Percentiles rank a stretch among this genome's conserved stretches.
These are phyloP conservation scores for Morpho achilles DNA, from an alignment of 2,888 invertebrate species.

Conservation along the genomic window DNA sequence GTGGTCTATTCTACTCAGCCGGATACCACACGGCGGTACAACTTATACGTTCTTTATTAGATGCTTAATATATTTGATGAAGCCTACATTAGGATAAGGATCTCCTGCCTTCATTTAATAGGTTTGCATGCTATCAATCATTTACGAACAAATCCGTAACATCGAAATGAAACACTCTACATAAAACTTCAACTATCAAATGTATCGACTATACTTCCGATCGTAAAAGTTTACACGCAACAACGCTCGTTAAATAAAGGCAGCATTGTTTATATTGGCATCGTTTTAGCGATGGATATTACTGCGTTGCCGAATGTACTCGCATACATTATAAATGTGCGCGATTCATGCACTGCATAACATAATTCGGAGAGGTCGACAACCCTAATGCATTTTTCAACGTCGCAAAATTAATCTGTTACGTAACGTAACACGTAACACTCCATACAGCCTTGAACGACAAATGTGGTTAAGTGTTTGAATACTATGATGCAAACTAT, in stretches of 20 bases:
- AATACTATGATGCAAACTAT: conserved; percentile 7
- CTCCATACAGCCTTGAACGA: conserved; percentile 54
- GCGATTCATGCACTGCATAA: conserved; percentile 27
- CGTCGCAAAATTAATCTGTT: conserved; percentile 48
- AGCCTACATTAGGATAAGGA: too few relatives aligned
- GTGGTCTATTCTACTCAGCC: too few relatives aligned
- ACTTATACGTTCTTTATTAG: too few relatives aligned
- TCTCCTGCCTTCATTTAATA: background rate
- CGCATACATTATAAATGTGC: conserved; percentile 13
- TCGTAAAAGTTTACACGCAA: conserved; percentile 19
- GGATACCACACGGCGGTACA: too few relatives aligned
- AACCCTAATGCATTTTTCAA: conserved; percentile 45
- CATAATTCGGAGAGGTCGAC: conserved; percentile 40
- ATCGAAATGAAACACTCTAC: conserved; percentile 4
- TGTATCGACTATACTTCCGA: conserved; percentile 9
- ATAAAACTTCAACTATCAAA: conserved; percentile 10
- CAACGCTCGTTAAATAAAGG: conserved; percentile 17
- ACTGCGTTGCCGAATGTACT: conserved; percentile 9
- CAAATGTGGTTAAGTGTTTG: conserved; percentile 32
- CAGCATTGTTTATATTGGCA: conserved; percentile 22
- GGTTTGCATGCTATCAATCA: conserved; percentile 6
- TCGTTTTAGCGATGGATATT: conserved; percentile 8
- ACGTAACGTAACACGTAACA: conserved; percentile 46
- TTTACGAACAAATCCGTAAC: conserved; percentile 1
- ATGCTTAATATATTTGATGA: too few relatives aligned